Percentiles rank a stretch among this genome's conserved stretches.
Conservation (phyloP, 2,113 vertebrate species). For the Austrofundulus limnaeus region DNA sequence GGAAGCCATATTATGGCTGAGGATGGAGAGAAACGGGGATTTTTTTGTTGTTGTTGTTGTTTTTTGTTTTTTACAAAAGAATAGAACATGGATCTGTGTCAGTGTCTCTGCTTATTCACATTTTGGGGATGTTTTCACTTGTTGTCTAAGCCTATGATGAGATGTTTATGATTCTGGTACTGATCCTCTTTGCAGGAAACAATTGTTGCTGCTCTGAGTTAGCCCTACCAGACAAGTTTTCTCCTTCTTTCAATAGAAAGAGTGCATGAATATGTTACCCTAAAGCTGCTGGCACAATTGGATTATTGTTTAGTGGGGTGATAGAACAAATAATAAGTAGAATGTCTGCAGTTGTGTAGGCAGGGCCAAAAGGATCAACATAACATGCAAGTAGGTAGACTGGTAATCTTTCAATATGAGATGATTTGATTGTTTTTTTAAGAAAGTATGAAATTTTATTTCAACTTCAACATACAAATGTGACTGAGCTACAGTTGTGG, state of each 20-base stretch:
- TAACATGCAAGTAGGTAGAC: no score
- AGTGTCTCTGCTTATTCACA: slow-evolving; percentile 65
- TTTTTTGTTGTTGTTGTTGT: no score
- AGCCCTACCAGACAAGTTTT: slow-evolving; percentile 72
- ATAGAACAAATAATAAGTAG: background rate
- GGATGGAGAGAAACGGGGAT: slow-evolving; percentile 66
- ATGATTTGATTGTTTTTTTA: no score
- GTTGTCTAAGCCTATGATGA: slow-evolving; percentile 67
- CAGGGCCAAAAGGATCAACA: no score
- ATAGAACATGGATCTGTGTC: slow-evolving; percentile 67
- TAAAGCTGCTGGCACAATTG: slow-evolving; percentile 55
- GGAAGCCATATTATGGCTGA: slow-evolving; percentile 69
- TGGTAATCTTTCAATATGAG: no score
- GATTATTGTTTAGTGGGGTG: slow-evolving; percentile 44
- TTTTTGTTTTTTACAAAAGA: slow-evolving; percentile 70
- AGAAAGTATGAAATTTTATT: no score
- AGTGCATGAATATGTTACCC: slow-evolving; percentile 48
- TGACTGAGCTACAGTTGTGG: no score
- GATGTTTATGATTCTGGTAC: slow-evolving; percentile 63
- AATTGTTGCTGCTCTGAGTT: slow-evolving; percentile 49
- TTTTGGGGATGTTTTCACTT: slow-evolving; percentile 68
- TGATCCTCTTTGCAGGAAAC: slow-evolving; percentile 73
- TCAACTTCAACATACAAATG: no score
- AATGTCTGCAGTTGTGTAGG: background rate
- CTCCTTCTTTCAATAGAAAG: slow-evolving; percentile 66